Evolutionary conservation across 2,888 invertebrate genomes (phyloP).

Genomic region (Eupithecia inturbata): DNA sequence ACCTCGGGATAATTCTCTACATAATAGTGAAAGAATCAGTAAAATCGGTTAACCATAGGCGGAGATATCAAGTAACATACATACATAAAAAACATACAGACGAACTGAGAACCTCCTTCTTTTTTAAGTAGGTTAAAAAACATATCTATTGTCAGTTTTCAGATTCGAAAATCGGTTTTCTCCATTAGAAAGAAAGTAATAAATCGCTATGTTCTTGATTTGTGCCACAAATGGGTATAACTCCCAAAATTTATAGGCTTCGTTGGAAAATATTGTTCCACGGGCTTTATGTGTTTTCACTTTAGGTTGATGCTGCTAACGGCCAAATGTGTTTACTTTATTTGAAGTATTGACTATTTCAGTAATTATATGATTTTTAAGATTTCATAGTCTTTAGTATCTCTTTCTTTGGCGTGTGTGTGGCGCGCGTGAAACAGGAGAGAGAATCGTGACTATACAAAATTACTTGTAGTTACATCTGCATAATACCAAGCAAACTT

Average conservation of each 20-base stretch:
- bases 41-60: too few relatives aligned
- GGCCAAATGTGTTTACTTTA: conserved; percentile 58
- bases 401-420: not conserved
- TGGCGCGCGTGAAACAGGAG: too few relatives aligned
- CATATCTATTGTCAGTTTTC: not conserved
- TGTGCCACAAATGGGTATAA: conserved; percentile 54
- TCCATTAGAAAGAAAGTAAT: not conserved
- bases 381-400: conserved; percentile 11
- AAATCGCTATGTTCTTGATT: conserved; percentile 33
- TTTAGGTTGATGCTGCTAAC: conserved; percentile 62
- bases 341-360: conserved; percentile 45
- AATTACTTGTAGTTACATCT: too few relatives aligned
- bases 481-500: too few relatives aligned
- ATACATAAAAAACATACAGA: too few relatives aligned
- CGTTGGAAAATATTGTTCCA: conserved; percentile 72
- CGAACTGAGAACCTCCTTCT: too few relatives aligned
- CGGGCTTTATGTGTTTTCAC: conserved; percentile 67
- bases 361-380: conserved; percentile 28
- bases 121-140: too few relatives aligned
- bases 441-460: too few relatives aligned
- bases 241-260: conserved; percentile 65
- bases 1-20: too few relatives aligned
- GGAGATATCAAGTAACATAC: too few relatives aligned
- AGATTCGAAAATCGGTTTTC: not conserved
- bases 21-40: too few relatives aligned